Evolutionary conservation across 2,113 vertebrate genomes (phyloP), one percentile per base, ranked within the genome.

Genomic region (Anhinga rufa): DNA sequence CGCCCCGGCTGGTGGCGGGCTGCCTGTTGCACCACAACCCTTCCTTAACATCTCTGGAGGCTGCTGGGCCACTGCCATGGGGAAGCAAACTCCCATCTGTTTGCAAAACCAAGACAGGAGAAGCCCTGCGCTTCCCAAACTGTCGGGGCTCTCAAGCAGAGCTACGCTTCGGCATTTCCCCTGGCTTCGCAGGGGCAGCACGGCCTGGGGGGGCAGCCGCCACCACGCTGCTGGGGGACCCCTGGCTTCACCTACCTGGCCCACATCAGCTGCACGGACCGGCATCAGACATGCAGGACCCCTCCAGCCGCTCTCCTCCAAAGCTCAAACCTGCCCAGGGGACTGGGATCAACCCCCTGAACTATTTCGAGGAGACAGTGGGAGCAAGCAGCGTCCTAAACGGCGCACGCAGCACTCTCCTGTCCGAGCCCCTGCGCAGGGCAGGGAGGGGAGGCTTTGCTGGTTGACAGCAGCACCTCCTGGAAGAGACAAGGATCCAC

Each of bases 361-460:
- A 82, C 69, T 6, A 38, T 32, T 76, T 64, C 28, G 15, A 55
- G 38, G 38, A 64, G 92, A 48, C 31, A 58, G 64, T 0, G 74
- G 34, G 36, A 89, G 49, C 32, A 86, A 82, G 54, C 2, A 1
- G 34, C 4, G 13, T 28, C 51, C 8, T 1, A 58, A 88, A 28
- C 0, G 6, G 36, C 8, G 1, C 25, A 18, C 2, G 3, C 8
- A 79, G 62, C 19, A 9, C 49, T 10, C 32, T 54, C 12, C 71
- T 38, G 2, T 7, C 31, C 1, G 1, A 81, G 48, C 14, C 40
- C 68, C 48, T 29, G 70, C 21, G 6, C 14, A 9, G 74, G 46
- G 18, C 52, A 36, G 38, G n/a, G 57, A 36, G 62, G 17, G 31
- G 57, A 61, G 24, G 46, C 7, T 81, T 70, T 57, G 49, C 69